Conservation (phyloP, 1,140 invertebrate genomes). For the Calliopsis andreniformis region DNA sequence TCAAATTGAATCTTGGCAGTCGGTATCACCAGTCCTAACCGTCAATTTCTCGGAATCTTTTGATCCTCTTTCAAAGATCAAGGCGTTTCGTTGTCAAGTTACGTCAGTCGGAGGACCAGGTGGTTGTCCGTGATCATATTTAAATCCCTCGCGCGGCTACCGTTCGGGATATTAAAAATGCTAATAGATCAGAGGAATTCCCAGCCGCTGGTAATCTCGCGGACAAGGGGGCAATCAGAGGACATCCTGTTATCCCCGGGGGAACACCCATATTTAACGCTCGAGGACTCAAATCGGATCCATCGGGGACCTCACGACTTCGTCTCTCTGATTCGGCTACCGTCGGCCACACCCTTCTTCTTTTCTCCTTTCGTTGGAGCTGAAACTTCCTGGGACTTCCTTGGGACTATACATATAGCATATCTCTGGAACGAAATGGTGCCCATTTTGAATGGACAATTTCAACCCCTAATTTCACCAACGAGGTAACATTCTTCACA, state of each 20-base stretch:
- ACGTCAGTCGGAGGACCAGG: conserved; percentile 33
- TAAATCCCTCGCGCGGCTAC: conserved; percentile 51
- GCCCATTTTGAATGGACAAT: too few relatives aligned
- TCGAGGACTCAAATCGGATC: conserved; percentile 60
- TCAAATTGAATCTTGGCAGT: too few relatives aligned
- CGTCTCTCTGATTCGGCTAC: conserved; percentile 56
- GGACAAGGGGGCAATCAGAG: conserved; percentile 73
- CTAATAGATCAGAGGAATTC: conserved; percentile 51
- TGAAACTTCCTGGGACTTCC: background rate
- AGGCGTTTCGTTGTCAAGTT: conserved; percentile 4
- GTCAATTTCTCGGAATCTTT: conserved; percentile 42
- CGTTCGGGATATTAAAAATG: conserved; percentile 57
- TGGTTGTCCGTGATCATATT: conserved; percentile 52
- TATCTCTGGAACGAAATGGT: too few relatives aligned
- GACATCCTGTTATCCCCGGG: conserved; percentile 72
- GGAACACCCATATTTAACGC: conserved; percentile 70
- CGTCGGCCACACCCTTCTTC: conserved; percentile 60
- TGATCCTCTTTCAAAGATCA: conserved; percentile 43
- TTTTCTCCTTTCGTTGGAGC: background rate
- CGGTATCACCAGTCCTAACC: conserved; percentile 5
- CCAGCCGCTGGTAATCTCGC: conserved; percentile 60
- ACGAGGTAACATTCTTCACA: too few relatives aligned
- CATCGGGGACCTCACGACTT: conserved; percentile 54
- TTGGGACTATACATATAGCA: too few relatives aligned
- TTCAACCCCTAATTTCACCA: too few relatives aligned